Evolutionary conservation across 2,113 vertebrate genomes (phyloP).

Genomic region (Brachyistius frenatus): DNA sequence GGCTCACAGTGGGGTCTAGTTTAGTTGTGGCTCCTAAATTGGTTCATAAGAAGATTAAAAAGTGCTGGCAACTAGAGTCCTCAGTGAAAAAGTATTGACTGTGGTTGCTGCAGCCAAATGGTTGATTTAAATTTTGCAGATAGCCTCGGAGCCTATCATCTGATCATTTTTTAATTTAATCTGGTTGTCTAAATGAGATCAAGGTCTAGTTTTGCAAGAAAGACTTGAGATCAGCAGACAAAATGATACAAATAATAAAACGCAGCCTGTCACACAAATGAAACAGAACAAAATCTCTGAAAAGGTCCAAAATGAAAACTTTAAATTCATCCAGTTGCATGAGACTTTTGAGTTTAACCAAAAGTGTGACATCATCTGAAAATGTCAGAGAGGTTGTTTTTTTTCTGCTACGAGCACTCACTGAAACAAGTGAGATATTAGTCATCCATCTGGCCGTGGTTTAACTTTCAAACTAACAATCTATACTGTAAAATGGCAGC

Average conservation of each 20-base stretch:
- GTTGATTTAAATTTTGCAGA: conserved; percentile 30
- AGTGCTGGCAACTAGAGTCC: conserved; percentile 30
- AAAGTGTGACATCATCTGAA: conserved; percentile 8
- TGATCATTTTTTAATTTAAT: not conserved
- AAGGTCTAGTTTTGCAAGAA: not conserved
- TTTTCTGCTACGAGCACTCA: not conserved
- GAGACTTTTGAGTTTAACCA: not conserved
- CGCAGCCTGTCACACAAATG: not conserved
- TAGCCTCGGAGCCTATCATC: not conserved
- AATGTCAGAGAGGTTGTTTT: not conserved
- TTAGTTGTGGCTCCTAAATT: conserved; percentile 47
- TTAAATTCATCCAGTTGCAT: too few species aligned
- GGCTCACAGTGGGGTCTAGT: conserved; percentile 33
- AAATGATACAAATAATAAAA: not conserved
- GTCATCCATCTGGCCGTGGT: conserved; percentile 10
- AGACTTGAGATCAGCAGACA: not conserved
- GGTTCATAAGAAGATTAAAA: conserved; percentile 67
- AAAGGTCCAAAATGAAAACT: not conserved
- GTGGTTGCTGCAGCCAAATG: conserved; percentile 25
- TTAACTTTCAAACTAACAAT: conserved; percentile 40
- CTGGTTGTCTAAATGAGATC: not conserved
- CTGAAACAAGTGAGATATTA: conserved; percentile 19
- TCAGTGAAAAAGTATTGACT: conserved; percentile 34
- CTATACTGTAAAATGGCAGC: conserved; percentile 21
- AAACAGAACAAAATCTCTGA: not conserved